Evolutionary conservation across 1,140 invertebrate species (phyloP), one percentile per base, ranked within the genome.

Genomic region (Apis cerana): DNA sequence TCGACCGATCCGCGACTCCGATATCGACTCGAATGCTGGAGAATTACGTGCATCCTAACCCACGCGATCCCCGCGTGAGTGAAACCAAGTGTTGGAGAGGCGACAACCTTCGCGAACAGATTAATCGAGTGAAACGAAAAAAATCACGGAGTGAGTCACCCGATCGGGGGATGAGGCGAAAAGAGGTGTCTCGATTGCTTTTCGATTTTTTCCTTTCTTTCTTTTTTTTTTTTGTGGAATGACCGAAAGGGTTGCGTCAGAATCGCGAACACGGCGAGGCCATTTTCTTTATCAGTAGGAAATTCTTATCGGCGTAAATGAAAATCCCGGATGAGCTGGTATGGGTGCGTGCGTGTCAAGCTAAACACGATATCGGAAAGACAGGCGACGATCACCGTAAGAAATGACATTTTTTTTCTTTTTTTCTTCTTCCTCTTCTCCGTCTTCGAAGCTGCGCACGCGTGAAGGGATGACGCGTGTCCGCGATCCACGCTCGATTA

Each of bases 201-300:
- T 7, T 43, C 59, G 17, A 1, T 9, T 8, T 11, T 33, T 1
- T 19, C 12, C 19, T 27, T 70, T 11, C 23, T 54, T 70, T 11
- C n/a, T 58, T 17, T 11, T 7, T 12, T 11, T 43, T n/a, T 77
- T 68, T 43, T 1, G 13, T 23, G 48, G 48, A 48, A 82, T 1
- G 2, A 23, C 33, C 9, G 27, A 23, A 69, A 69, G 59, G 84
- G 80, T 88, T 88, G 82, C 88, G 87, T 91, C 90, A 91, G 80
- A 89, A 82, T 89, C 81, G 85, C 85, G 79, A 80, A 85, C 85
- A 67, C 77, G 43, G n/a, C 86, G 86, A 85, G 87, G 84, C 74
- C 87, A 88, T 88, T 88, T 88, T 84, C 88, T 86, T 89, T 89
- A 87, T 90, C 86, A 86, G 80, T 85, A 85, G 82, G 87, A 83